Percentiles rank a stretch among this genome's conserved stretches.
Evolutionary conservation across 2,888 invertebrate species (phyloP).

Genomic region (Minunthozetes semirufus): DNA sequence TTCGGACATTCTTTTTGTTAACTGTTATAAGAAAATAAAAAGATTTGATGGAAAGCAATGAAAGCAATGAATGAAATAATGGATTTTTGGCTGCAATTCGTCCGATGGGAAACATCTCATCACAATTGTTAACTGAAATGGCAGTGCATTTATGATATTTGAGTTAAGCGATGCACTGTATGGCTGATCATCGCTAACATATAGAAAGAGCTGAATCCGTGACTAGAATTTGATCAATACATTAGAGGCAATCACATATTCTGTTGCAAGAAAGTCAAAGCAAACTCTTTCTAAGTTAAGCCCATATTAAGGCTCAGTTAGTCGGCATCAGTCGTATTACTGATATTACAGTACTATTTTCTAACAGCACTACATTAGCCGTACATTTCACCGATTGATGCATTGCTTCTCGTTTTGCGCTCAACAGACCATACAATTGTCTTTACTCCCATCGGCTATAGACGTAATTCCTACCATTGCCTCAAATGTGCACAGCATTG

Average conservation of each 20-base stretch:
- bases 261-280: conserved; percentile 15
- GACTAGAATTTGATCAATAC: conserved; percentile 27
- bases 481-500: no score
- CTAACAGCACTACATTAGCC: background rate
- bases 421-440: conserved; percentile 20
- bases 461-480: conserved; percentile 9
- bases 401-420: conserved; percentile 9
- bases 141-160: conserved; percentile 26
- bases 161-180: background rate
- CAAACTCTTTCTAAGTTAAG: conserved; percentile 16
- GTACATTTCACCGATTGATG: conserved; percentile 13
- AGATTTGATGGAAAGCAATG: background rate
- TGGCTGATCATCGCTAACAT: background rate
- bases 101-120: conserved; percentile 28
- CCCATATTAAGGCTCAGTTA: background rate
- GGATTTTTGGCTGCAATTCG: background rate
- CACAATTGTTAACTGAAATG: conserved; percentile 26
- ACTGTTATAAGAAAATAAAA: conserved; percentile 16
- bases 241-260: conserved; percentile 25
- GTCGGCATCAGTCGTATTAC: conserved; percentile 1
- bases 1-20: background rate
- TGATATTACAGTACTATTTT: background rate
- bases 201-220: conserved; percentile 8
- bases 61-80: background rate
- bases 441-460: conserved; percentile 27